These are phyloP conservation scores for Dromaius novaehollandiae DNA, from an alignment of 2,113 vertebrate genomes.

Conservation along the genomic window DNA sequence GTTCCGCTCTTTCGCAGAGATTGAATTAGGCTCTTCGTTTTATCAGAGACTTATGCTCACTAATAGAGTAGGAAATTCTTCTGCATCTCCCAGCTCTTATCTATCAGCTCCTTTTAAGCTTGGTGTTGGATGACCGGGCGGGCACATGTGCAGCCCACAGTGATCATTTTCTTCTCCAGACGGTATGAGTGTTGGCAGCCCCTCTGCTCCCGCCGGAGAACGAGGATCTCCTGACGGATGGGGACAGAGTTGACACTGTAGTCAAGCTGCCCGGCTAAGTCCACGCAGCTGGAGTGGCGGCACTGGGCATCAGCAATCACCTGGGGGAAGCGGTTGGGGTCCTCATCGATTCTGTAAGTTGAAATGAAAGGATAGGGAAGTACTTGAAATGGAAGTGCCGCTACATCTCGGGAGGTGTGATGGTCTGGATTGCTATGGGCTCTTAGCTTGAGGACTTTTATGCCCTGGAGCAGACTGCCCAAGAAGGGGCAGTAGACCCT, in stretches of 20 bases:
- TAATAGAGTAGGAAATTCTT: not conserved
- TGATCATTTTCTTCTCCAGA: slow-evolving; percentile 73
- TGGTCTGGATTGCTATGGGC: rapidly evolving
- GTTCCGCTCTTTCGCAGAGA: not conserved
- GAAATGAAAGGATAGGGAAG: not conserved
- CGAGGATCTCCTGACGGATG: slow-evolving; percentile 77
- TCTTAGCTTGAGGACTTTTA: rapidly evolving
- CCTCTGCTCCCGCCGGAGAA: slow-evolving; percentile 61
- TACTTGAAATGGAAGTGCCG: not conserved
- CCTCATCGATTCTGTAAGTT: slow-evolving; percentile 55
- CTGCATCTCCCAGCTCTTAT: not conserved
- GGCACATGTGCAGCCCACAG: slow-evolving; percentile 77
- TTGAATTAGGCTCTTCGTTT: not conserved
- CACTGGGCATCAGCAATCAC: slow-evolving; percentile 70
- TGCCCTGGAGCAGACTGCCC: not conserved
- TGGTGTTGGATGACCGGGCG: slow-evolving; percentile 56
- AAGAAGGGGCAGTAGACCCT: not conserved
- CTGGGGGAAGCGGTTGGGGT: slow-evolving; percentile 70
- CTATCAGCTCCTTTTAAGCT: not conserved
- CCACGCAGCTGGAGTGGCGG: slow-evolving; percentile 52
- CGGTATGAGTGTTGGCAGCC: slow-evolving; percentile 62
- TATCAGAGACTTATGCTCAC: rapidly evolving
- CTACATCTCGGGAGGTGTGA: rapidly evolving
- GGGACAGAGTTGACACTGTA: slow-evolving; percentile 63
- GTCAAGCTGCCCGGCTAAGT: not conserved